Conservation (phyloP, 2,113 vertebrate genomes). For the Symphodus melops region DNA sequence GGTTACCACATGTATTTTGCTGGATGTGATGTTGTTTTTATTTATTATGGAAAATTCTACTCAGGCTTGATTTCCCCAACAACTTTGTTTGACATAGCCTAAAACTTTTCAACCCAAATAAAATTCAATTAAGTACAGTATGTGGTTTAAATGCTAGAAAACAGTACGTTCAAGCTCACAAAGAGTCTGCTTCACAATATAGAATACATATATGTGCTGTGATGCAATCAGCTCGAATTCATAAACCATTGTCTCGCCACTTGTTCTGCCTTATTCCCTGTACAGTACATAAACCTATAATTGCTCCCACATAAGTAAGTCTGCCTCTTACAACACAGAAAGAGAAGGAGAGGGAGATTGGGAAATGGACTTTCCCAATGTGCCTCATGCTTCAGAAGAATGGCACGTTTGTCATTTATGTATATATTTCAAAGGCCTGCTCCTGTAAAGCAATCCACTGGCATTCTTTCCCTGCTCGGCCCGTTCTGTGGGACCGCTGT, state of each 20-base stretch:
- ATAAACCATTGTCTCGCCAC: conserved; percentile 56
- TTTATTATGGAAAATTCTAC: too few relatives aligned
- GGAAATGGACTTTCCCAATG: conserved; percentile 62
- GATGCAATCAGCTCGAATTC: conserved; percentile 47
- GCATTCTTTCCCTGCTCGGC: conserved; percentile 78
- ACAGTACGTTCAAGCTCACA: conserved; percentile 29
- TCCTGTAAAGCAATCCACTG: conserved; percentile 88
- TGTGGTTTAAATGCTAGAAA: conserved; percentile 14
- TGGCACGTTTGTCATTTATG: conserved; percentile 85
- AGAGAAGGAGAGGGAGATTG: conserved; percentile 24
- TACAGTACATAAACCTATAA: conserved; percentile 66
- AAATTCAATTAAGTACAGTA: too few relatives aligned
- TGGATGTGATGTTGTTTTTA: too few relatives aligned
- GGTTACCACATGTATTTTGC: too few relatives aligned
- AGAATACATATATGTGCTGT: conserved; percentile 57
- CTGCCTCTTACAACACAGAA: conserved; percentile 25
- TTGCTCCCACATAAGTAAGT: conserved; percentile 51
- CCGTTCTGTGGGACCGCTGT: conserved; percentile 77
- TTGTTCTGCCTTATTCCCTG: conserved; percentile 44
- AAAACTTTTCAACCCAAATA: too few relatives aligned
- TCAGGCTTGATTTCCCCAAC: too few relatives aligned
- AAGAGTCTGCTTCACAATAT: conserved; percentile 46
- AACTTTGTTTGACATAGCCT: too few relatives aligned
- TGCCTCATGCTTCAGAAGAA: conserved; percentile 81
- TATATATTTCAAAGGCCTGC: conserved; percentile 89